Evolutionary conservation across 2,113 vertebrate species (phyloP).

Genomic region (Xiphorhynchus elegans): DNA sequence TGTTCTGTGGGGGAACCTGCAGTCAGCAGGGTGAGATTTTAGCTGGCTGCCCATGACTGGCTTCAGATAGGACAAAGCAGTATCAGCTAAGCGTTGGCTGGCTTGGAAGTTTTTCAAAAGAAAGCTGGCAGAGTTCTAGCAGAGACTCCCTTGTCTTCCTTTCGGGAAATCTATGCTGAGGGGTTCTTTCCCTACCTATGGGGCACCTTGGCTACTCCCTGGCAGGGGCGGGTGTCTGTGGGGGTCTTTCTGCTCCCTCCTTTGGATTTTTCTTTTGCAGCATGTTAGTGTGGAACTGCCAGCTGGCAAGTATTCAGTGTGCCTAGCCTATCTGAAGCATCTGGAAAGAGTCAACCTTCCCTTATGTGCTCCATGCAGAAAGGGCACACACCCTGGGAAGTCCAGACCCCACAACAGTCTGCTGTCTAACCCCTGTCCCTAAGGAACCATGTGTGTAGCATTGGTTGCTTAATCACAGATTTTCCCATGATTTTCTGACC

Average conservation of each 20-base stretch:
- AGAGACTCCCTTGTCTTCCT: fast-evolving
- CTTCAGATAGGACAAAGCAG: background rate
- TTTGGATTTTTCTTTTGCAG: background rate
- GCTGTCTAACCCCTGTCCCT: background rate
- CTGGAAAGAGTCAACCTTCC: background rate
- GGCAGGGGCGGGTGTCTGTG: fast-evolving
- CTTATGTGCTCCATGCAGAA: background rate
- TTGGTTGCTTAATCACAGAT: background rate
- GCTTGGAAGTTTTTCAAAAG: background rate
- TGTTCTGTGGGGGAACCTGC: background rate
- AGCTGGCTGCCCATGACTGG: background rate
- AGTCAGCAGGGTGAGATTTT: background rate
- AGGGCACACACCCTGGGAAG: background rate
- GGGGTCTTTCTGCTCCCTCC: background rate
- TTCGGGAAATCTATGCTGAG: background rate
- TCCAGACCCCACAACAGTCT: fast-evolving
- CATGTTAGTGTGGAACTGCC: background rate
- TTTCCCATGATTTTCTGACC: background rate
- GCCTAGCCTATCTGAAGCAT: background rate
- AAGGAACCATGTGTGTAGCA: background rate
- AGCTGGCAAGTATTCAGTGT: background rate
- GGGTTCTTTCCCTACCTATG: fast-evolving
- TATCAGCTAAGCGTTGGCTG: background rate
- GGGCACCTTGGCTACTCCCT: fast-evolving
- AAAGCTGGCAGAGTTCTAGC: background rate